These are phyloP conservation scores for Urophycis tenuis DNA, from an alignment of 2,797 vertebrate species.

Conservation along the genomic window DNA sequence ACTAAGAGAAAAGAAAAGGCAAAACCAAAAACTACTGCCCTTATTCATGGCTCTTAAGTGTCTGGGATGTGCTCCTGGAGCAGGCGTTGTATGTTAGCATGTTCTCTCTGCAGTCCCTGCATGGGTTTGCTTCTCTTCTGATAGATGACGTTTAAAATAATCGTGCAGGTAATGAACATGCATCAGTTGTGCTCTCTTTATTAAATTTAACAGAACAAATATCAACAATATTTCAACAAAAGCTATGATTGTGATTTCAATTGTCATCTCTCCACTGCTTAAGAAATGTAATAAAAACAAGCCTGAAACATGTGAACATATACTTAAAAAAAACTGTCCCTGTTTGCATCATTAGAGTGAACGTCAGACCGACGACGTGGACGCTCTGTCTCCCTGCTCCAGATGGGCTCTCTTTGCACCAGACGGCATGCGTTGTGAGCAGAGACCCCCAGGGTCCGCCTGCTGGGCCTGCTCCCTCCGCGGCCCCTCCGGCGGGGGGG, in stretches of 20 bases:
- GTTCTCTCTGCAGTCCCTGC: neutral
- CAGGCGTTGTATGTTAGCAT: neutral
- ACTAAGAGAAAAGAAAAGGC: neutral
- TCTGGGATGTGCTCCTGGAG: neutral
- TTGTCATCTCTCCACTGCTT: neutral
- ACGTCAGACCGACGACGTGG: neutral
- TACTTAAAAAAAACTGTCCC: neutral
- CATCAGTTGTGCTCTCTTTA: neutral
- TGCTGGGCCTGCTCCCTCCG: neutral
- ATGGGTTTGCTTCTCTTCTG: neutral
- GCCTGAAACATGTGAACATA: neutral
- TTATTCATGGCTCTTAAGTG: neutral
- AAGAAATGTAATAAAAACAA: neutral
- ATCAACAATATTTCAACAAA: neutral
- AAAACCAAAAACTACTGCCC: neutral
- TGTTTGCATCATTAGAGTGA: neutral
- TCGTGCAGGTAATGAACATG: neutral
- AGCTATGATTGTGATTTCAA: neutral
- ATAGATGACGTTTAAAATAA: neutral
- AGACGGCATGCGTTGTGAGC: constrained; percentile 37
- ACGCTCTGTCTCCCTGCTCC: constrained; percentile 24
- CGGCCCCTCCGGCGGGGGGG: constrained; percentile 31
- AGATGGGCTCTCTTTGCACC: constrained; percentile 62
- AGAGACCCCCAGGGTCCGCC: constrained; percentile 24
- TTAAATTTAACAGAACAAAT: neutral